A percentile compares a stretch with the other conserved stretches of the same genome.
These are phyloP conservation scores for Gymnorhina tibicen DNA, from an alignment of 2,113 vertebrate species.

Conservation along the genomic window DNA sequence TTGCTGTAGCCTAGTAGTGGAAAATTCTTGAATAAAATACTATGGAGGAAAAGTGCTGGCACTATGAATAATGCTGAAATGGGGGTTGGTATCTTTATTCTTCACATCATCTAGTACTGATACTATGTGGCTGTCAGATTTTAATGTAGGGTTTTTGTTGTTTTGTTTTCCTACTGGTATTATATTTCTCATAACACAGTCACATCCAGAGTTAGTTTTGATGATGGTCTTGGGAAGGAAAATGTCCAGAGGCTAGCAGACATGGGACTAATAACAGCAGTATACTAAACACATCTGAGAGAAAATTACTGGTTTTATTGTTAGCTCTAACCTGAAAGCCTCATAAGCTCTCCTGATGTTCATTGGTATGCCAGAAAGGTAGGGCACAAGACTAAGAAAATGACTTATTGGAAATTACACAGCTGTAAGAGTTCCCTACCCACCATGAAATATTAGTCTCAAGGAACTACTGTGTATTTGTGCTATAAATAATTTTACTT, in stretches of 20 bases:
- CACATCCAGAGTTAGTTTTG: background rate
- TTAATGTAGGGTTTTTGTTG: background rate
- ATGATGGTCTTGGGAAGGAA: background rate
- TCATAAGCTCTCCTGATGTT: background rate
- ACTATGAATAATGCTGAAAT: background rate
- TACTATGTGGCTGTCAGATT: background rate
- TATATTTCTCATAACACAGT: background rate
- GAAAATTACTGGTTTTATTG: background rate
- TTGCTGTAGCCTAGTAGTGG: background rate
- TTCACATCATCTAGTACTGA: background rate
- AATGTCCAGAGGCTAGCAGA: conserved; percentile 3
- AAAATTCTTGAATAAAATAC: background rate
- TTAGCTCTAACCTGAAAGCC: conserved; percentile 9
- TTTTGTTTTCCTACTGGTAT: background rate
- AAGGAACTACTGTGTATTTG: background rate
- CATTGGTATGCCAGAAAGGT: conserved; percentile 9
- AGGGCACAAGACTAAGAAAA: background rate
- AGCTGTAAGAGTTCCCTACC: background rate
- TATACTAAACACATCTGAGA: background rate
- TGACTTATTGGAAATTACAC: background rate
- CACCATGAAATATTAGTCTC: background rate
- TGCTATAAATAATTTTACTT: conserved; percentile 4
- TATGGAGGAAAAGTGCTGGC: background rate
- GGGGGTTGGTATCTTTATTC: background rate
- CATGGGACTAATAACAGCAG: background rate